Conservation (phyloP, 2,888 invertebrate species). For the Apotomis turbidana region DNA sequence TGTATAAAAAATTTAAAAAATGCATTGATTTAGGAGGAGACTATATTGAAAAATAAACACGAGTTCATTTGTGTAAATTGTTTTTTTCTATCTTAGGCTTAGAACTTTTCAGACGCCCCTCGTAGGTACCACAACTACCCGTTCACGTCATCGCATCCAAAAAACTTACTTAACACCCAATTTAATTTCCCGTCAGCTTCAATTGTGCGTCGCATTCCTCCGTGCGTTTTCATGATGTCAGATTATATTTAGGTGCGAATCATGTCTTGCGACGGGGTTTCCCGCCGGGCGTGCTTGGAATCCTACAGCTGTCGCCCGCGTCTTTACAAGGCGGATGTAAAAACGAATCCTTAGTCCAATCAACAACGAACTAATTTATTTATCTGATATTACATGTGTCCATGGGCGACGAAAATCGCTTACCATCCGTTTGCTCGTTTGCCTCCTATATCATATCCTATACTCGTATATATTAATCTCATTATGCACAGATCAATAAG, state of each 20-base stretch:
- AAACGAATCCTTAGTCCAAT: conserved; percentile 21
- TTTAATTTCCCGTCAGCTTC: conserved; percentile 54
- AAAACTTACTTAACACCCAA: conserved; percentile 47
- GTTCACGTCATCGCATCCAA: conserved; percentile 26
- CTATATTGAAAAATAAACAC: too few species aligned
- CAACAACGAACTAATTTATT: neutral
- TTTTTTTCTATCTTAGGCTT: too few species aligned
- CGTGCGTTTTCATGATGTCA: conserved; percentile 63
- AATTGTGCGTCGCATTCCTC: conserved; percentile 50
- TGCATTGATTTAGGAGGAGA: too few species aligned
- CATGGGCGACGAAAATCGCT: too few species aligned
- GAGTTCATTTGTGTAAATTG: too few species aligned
- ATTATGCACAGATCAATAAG: too few species aligned
- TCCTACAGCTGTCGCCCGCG: conserved; percentile 46
- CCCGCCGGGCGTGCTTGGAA: conserved; percentile 69
- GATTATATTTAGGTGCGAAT: conserved; percentile 65
- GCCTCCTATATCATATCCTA: too few species aligned
- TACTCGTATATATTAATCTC: too few species aligned
- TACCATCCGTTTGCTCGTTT: too few species aligned
- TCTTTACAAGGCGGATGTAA: conserved; percentile 33
- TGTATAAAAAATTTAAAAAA: too few species aligned
- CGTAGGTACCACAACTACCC: neutral
- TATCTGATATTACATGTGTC: too few species aligned
- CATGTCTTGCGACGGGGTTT: conserved; percentile 66
- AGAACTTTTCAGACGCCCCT: too few species aligned